Evolutionary conservation across 2,113 vertebrate species (phyloP).

Genomic region (cat (Felis catus)): DNA sequence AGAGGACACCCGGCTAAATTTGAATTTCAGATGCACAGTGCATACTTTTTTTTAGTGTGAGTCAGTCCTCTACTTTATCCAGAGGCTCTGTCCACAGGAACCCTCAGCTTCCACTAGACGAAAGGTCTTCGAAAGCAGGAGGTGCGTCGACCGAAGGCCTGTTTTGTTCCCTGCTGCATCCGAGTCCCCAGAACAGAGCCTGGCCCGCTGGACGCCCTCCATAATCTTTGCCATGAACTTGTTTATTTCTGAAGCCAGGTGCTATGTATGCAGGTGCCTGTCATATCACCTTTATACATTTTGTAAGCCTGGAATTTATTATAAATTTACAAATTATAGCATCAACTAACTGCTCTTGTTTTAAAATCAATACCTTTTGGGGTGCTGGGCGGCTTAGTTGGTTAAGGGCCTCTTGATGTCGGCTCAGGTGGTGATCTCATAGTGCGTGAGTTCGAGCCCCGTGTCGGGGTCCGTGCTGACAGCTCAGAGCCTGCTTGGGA

Average conservation of each 20-base stretch:
- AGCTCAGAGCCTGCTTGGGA: too few species aligned
- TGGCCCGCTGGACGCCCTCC: neutral
- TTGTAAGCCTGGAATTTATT: neutral
- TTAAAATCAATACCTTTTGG: neutral
- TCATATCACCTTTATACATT: neutral
- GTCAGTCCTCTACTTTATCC: neutral
- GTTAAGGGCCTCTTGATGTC: too few species aligned
- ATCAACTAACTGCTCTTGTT: neutral
- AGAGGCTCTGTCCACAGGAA: neutral
- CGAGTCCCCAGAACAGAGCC: neutral
- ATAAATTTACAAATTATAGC: neutral
- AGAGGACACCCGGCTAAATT: neutral
- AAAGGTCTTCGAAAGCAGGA: neutral
- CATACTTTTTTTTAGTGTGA: neutral
- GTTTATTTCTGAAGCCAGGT: neutral
- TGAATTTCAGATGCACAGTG: neutral
- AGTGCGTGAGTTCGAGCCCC: too few species aligned
- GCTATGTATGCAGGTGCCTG: neutral
- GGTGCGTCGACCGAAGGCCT: too few species aligned
- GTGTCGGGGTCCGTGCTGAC: too few species aligned
- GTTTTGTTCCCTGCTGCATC: neutral
- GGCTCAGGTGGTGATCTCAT: too few species aligned
- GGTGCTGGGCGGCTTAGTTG: too few species aligned
- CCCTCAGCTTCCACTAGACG: neutral
- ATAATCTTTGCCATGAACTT: neutral